Conservation (phyloP, 2,113 vertebrate genomes). For the Saimiri boliviensis region DNA sequence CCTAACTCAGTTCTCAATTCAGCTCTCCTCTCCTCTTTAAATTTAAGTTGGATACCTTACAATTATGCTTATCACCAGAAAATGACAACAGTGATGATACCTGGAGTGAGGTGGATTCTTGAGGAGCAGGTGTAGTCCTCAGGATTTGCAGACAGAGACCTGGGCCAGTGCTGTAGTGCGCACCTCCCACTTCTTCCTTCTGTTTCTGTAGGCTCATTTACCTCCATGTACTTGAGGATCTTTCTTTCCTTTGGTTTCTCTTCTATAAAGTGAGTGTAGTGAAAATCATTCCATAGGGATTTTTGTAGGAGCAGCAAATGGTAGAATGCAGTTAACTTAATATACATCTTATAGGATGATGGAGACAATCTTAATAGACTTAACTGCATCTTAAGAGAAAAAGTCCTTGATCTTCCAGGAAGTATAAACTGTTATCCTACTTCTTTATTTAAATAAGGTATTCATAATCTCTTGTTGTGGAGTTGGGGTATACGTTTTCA, state of each 20-base stretch:
- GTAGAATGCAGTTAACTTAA: not conserved
- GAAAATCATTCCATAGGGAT: not conserved
- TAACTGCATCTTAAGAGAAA: not conserved
- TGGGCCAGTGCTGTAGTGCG: not conserved
- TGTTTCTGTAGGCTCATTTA: not conserved
- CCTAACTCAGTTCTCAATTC: not conserved
- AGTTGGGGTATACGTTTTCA: not conserved
- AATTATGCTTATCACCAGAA: not conserved
- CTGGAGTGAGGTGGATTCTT: not conserved
- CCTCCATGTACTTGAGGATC: not conserved
- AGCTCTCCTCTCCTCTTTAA: not conserved
- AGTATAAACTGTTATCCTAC: not conserved
- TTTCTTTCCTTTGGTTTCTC: not conserved
- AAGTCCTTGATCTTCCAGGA: not conserved
- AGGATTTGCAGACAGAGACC: not conserved
- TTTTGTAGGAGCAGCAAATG: not conserved
- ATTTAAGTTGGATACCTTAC: not conserved
- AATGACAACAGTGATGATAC: not conserved
- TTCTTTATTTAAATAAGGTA: not conserved
- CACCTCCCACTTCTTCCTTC: not conserved
- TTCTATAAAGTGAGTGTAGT: not conserved
- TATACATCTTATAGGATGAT: not conserved
- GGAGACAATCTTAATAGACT: not conserved
- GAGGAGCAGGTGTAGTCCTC: not conserved
- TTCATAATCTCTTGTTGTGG: slow-evolving; percentile 8